Evolutionary conservation across 2,113 vertebrate species (phyloP).

Genomic region (Conger conger): DNA sequence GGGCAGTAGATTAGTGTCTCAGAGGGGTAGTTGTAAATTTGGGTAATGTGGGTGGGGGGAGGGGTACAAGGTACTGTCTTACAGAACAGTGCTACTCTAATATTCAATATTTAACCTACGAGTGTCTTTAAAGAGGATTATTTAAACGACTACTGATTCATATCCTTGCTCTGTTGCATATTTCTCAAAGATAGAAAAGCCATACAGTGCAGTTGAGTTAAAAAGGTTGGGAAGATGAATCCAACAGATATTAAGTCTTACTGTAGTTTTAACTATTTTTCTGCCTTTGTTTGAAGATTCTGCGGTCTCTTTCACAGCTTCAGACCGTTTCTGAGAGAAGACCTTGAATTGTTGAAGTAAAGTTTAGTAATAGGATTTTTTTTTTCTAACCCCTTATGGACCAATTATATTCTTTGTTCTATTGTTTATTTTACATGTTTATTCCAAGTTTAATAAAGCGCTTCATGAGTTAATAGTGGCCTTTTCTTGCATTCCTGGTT

Average conservation of each 20-base stretch:
- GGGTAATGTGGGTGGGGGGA: not conserved
- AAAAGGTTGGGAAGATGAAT: not conserved
- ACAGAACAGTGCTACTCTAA: not conserved
- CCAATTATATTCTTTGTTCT: conserved; percentile 14
- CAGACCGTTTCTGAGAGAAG: not conserved
- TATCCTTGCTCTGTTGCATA: not conserved
- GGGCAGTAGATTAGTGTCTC: conserved; percentile 2
- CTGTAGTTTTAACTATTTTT: conserved; percentile 1
- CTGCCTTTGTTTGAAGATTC: not conserved
- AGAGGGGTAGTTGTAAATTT: not conserved
- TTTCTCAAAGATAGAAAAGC: conserved; percentile 2
- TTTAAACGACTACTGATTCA: conserved; percentile 5
- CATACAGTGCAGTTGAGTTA: not conserved
- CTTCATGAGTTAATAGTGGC: not conserved
- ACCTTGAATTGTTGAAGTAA: not conserved
- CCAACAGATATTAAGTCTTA: not conserved
- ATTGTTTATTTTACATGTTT: conserved; percentile 18
- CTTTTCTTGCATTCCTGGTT: not conserved
- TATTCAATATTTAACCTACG: not conserved
- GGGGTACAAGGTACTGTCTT: not conserved
- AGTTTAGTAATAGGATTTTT: not conserved
- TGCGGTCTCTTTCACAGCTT: not conserved
- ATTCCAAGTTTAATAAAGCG: conserved; percentile 24
- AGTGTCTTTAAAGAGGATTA: conserved; percentile 16
- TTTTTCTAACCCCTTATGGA: conserved; percentile 7